phyloP scores from a whole-genome alignment of 1,140 invertebrate genomes.

The Neodiprion fabricii region DNA sequence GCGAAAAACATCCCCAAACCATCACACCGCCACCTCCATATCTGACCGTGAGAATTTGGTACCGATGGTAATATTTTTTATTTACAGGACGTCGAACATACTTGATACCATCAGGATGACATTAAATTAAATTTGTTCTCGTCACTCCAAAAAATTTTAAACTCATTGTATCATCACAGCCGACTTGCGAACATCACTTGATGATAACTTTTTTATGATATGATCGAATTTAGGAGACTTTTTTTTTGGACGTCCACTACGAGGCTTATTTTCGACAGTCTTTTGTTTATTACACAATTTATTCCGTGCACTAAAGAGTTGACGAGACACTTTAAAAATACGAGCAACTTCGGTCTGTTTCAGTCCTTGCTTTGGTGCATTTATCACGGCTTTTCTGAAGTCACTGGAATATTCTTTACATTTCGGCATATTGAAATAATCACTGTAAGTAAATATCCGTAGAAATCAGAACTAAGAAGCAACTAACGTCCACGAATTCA shows the following conservation, averaged over 20 bases:
- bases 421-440: slow-evolving; percentile 10
- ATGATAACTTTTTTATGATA: too few relatives aligned
- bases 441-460: slow-evolving; percentile 5
- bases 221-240: too few relatives aligned
- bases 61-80: slow-evolving; percentile 1
- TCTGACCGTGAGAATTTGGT: slow-evolving; percentile 35
- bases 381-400: too few relatives aligned
- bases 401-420: background rate
- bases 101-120: background rate
- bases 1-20: slow-evolving; percentile 47
- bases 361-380: too few relatives aligned
- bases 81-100: background rate
- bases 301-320: too few relatives aligned
- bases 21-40: slow-evolving; percentile 40
- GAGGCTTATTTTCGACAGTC: too few relatives aligned
- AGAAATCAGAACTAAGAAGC: slow-evolving; percentile 6
- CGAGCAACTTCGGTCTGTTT: too few relatives aligned
- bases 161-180: too few relatives aligned
- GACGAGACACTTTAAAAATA: too few relatives aligned
- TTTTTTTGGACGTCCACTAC: too few relatives aligned
- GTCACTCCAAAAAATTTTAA: background rate
- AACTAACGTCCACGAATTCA: slow-evolving; percentile 1
- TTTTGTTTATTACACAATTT: too few relatives aligned
- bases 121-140: slow-evolving; percentile 1
- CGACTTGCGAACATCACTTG: too few relatives aligned